Conservation (phyloP, 2,113 vertebrate species). For the Odontophorus gujanensis region DNA sequence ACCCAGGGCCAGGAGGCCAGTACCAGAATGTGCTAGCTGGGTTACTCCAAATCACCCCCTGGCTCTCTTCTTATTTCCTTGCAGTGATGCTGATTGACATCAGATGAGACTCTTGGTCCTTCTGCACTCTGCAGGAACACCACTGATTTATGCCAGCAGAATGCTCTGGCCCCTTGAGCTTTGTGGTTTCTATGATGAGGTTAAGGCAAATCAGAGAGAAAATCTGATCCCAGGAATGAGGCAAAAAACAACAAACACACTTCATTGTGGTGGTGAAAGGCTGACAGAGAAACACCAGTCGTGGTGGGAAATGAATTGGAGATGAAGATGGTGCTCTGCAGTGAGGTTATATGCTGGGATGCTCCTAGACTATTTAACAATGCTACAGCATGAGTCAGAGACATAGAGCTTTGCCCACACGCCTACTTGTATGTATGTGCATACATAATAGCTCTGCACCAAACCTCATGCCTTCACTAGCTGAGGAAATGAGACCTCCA, state of each 20-base stretch:
- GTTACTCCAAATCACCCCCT: background rate
- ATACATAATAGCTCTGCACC: rapidly evolving
- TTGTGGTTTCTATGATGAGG: constrained; percentile 39
- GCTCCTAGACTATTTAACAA: background rate
- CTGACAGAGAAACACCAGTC: background rate
- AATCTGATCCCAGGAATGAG: constrained; percentile 14
- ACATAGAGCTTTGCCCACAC: rapidly evolving
- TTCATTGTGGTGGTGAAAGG: constrained; percentile 11
- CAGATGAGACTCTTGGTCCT: background rate
- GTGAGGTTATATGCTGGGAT: background rate
- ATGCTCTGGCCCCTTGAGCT: background rate
- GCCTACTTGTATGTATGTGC: rapidly evolving
- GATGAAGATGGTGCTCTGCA: background rate
- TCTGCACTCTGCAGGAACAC: background rate
- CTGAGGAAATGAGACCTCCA: rapidly evolving
- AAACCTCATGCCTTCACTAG: background rate
- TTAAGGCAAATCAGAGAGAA: background rate
- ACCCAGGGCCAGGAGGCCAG: background rate
- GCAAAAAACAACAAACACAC: background rate
- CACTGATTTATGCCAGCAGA: background rate
- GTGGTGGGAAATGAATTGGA: background rate
- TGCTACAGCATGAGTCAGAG: background rate
- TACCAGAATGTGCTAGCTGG: background rate
- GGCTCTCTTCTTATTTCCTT: background rate
- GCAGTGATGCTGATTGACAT: background rate